Conservation (phyloP, 2,113 vertebrate species). For the Psophia crepitans region DNA sequence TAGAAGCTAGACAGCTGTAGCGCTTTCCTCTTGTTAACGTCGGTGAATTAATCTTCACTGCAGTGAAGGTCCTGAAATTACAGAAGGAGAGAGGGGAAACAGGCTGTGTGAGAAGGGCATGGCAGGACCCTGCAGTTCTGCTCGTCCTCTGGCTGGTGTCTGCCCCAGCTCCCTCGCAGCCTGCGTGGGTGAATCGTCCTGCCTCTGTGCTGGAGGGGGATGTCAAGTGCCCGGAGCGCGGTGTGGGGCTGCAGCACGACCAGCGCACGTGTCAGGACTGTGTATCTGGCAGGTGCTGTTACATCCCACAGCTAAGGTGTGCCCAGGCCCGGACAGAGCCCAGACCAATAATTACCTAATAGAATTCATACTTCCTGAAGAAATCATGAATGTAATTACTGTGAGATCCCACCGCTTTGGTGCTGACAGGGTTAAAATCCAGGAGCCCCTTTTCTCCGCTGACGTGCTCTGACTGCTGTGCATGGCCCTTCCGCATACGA, state of each 20-base stretch:
- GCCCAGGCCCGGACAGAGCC: not conserved
- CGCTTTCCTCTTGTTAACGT: not conserved
- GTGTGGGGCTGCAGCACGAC: not conserved
- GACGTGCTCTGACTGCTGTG: not conserved
- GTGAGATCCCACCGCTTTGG: not conserved
- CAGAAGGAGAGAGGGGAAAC: not conserved
- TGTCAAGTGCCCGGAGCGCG: not conserved
- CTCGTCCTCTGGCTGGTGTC: not conserved
- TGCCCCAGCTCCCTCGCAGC: not conserved
- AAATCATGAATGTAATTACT: not conserved
- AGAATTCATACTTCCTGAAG: not conserved
- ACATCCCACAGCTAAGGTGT: not conserved
- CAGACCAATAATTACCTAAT: not conserved
- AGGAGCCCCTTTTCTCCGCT: not conserved
- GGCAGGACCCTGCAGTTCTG: not conserved
- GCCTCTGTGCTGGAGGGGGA: not conserved
- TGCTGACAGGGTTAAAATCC: not conserved
- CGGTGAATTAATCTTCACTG: not conserved
- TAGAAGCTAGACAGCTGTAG: not conserved
- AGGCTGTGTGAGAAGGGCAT: not conserved
- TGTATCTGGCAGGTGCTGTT: not conserved
- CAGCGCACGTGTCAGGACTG: fast-evolving
- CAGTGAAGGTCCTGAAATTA: not conserved
- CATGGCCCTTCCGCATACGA: not conserved
- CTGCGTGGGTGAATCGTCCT: not conserved